Base-by-base conservation (phyloP, 2,888 invertebrate species). In the Deilephila porcellus region DNA sequence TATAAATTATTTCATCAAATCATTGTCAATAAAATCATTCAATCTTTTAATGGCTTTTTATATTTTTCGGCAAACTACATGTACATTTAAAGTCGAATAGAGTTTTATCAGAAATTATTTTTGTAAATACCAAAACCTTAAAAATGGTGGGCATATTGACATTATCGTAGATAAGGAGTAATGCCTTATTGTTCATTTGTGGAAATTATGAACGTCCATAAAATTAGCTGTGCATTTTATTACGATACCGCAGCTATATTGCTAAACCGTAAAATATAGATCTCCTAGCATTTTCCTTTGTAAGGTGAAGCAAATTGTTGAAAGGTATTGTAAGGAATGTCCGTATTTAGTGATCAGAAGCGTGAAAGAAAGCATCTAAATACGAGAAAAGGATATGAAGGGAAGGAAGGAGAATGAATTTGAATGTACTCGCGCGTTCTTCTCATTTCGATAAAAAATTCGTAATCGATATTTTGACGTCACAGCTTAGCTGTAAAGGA, bases 261-360 rank as follows among this genome's bases (percentile, higher is more conserved):
- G 64, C 25, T 52, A 52, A 52, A 25, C 52, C 67, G 52, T 52
- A 52, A 56, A 25, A 20, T 45, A 25, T 19, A 74, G 82, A 85
- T 84, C 83, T 86, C 83, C 82, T 80, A 81, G 84, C 82, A 86
- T 86, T 86, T 86, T 82, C 80, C 76, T 80, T 77, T 73, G 19
- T 56, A n/a, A 71, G 71, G 60, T 45, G 64, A 11, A 14, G 17
- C 14, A 52, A 29, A 14, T 52, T 14, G 25, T 67, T 52, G 20
- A 45, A 67, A 17, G 67, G 52, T 67, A 67, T 20, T 67, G 45
- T 14, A 20, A 45, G 37, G 64, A 64, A 20, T 45, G 14, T 64
- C n/a, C 34, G 64, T 52, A 45, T 25, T 14, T 67, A 52, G 17
- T 52, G 25, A n/a, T 17, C 45, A 45, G 5, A 45, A 63, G 19